A percentile compares a stretch with the other conserved stretches of the same genome.
phyloP scores from a whole-genome alignment of 2,888 invertebrate species.

The Escarpia spicata region DNA sequence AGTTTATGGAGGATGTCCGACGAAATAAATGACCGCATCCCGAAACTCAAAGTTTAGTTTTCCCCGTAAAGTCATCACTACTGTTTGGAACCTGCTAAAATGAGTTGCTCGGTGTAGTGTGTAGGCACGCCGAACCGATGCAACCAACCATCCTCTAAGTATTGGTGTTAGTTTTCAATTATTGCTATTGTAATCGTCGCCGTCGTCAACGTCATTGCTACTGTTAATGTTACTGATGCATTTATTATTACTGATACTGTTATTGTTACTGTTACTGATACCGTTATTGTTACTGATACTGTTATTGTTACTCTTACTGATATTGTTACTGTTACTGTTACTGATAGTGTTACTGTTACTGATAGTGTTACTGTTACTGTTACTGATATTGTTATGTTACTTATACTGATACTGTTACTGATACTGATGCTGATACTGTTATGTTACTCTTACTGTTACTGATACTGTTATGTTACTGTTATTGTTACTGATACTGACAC shows the following conservation, averaged over 20 bases:
- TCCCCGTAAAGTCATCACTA: neutral
- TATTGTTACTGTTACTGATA: neutral
- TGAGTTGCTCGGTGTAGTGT: neutral
- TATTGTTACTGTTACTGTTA: neutral
- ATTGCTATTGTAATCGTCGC: neutral
- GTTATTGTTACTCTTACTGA: neutral
- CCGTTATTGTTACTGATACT: neutral
- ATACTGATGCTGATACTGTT: neutral
- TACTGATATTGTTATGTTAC: neutral
- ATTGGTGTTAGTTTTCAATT: neutral
- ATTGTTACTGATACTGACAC: too few relatives aligned
- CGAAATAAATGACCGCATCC: conserved; percentile 9
- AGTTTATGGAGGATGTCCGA: neutral
- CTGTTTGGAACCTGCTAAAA: neutral
- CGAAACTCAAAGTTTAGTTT: neutral
- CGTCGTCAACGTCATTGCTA: neutral
- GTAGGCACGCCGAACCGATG: neutral
- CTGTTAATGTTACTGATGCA: neutral
- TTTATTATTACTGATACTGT: neutral
- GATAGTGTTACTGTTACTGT: neutral
- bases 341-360: neutral
- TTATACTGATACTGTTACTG: neutral
- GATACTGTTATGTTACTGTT: too few relatives aligned
- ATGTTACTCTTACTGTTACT: neutral
- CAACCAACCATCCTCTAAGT: neutral